Base-by-base conservation (phyloP, 1,140 invertebrate species). In the Sinella curviseta region DNA sequence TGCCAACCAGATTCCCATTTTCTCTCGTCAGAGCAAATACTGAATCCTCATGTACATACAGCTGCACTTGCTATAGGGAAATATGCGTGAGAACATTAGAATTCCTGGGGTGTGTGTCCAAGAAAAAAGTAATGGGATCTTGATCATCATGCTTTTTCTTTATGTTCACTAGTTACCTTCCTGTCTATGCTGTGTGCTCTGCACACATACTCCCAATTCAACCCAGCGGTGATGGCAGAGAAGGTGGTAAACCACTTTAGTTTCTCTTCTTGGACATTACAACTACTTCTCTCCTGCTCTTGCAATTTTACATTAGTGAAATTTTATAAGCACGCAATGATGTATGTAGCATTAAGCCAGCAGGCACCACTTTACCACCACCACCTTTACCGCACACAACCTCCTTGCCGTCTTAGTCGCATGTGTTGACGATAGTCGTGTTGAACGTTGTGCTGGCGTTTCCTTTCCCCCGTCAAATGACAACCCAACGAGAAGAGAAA, bases 81-180 rank as follows among this genome's bases (percentile, higher is more conserved):
- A 48, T 48, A 48, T 48, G 39, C 39, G 39, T 48, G 39, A 26
- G 31, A 33, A 31, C 65, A 70, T 70, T 70, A 70, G 31, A 70
- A 70, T 70, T 70, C 30, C n/a, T 70, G 26, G 28, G n/a, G 4
- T 70, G 65, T 70, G 30, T 70, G 65, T n/a, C 65, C 31, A 70
- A 70, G 31, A 33, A 60, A 70, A 70, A 17, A 14, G 31, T 70
- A 70, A 70, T 70, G 65, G 65, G 65, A 70, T 70, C 65, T 70
- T 70, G 65, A 70, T 70, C 65, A 70, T 70, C 65, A 30, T 70
- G 31, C 24, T 60, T 60, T 60, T 60, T 14, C 55, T n/a, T 60
- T 26, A 60, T 60, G 55, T n/a, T 60, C 55, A 8, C n/a, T n/a
- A n/a, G 55, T 26, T 26, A 8, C 55, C 55, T n/a, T 24, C 24